Evolutionary conservation across 2,113 vertebrate species (phyloP), one percentile per base, ranked within the genome.

Genomic region (Psephotus haematonotus): DNA sequence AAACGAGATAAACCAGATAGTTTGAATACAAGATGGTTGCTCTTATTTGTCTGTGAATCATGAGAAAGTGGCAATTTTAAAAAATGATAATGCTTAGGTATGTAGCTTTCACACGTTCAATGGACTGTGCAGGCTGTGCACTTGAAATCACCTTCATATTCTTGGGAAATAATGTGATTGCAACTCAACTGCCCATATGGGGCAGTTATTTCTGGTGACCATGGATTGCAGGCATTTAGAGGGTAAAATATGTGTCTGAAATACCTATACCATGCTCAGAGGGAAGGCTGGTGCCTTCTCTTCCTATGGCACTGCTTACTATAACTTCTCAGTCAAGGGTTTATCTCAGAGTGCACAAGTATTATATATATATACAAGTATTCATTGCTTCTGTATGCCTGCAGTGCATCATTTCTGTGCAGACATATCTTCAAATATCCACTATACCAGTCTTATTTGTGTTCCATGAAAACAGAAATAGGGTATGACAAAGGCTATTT

Each of bases 191-290:
- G 86, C 44, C 83, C 62, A 41, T 39, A 50, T 17, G 44, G 88
- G 35, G 60, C 88, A 94, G 83, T 95, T 95, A 94, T 88, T 94
- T 93, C 85, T 83, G 83, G 57, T 93, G 64, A 29, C 63, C 24
- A 14, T 27, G 74, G 59, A 84, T 82, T 95, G 65, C 90, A 95
- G 81, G 25, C 84, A 52, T 67, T 72, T 59, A 25, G 69, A 85
- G 13, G 31, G 43, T 41, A 91, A 92, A 94, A 82, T 8, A n/a
- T 16, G 7, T 39, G 25, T 86, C 50, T 59, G 44, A 90, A 82
- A 69, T 19, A 43, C n/a, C 17, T 75, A 41, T 27, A 16, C 23
- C 11, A 13, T 44, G 14, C 39, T 92, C 13, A 43, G 16, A 19
- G 25, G 47, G n/a, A 62, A 82, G 41, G 7, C 4, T 71, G 16